These are phyloP conservation scores for Drosophila ohnishii DNA, from an alignment of 1,140 invertebrate species.

Conservation along the genomic window DNA sequence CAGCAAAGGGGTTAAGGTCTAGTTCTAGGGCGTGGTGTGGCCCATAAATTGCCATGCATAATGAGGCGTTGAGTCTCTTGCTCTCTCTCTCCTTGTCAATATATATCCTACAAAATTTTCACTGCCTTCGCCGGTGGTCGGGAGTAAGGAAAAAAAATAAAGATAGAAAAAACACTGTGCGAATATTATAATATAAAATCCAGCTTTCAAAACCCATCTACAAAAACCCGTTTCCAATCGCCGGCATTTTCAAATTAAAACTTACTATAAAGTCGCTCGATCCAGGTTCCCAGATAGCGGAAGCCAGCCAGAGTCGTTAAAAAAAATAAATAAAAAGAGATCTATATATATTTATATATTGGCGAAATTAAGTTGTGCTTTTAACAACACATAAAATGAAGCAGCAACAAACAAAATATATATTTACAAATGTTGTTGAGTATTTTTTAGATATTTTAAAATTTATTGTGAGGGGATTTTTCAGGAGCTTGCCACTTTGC, in stretches of 20 bases:
- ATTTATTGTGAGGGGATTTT: background rate
- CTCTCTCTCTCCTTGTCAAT: conserved; percentile 34
- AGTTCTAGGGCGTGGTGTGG: conserved; percentile 34
- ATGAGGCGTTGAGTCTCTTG: conserved; percentile 70
- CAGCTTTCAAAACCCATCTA: background rate
- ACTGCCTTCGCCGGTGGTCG: conserved; percentile 42
- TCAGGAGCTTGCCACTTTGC: too few species aligned
- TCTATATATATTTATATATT: background rate
- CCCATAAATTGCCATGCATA: conserved; percentile 72
- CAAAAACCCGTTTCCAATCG: conserved; percentile 25
- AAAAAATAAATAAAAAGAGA: conserved; percentile 8
- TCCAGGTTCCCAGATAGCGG: conserved; percentile 1
- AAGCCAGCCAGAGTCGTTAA: conserved; percentile 1
- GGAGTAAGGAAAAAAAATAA: background rate
- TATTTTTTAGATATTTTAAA: background rate
- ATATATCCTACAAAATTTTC: conserved; percentile 31
- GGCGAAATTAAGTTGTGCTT: background rate
- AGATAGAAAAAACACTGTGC: background rate
- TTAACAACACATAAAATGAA: background rate
- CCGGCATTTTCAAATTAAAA: conserved; percentile 31
- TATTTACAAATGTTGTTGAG: too few species aligned
- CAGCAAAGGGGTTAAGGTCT: conserved; percentile 15
- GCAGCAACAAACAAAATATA: background rate
- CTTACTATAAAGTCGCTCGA: conserved; percentile 28
- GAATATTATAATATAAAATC: conserved; percentile 3